A percentile compares a stretch with the other conserved stretches of the same genome.
Evolutionary conservation across 2,797 vertebrate genomes (phyloP).

Genomic region (Glyptemys insculpta): DNA sequence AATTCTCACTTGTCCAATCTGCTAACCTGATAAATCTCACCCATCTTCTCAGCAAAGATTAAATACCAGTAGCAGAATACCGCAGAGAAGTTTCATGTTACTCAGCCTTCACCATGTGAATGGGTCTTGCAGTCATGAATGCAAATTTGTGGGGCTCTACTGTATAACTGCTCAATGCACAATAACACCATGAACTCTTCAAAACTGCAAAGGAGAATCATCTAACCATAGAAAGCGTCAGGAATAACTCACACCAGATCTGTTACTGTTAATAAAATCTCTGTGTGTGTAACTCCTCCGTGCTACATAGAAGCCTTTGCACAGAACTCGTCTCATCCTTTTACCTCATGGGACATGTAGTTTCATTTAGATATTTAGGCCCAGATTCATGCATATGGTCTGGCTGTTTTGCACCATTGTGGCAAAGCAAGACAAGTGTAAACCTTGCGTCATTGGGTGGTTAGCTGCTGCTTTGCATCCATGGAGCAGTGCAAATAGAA

Average conservation of each 20-base stretch:
- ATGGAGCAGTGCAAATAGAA: not conserved
- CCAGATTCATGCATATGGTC: not conserved
- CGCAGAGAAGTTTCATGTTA: not conserved
- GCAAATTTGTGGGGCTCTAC: not conserved
- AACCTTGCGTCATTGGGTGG: not conserved
- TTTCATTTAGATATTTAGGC: not conserved
- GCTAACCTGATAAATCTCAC: not conserved
- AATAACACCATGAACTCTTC: not conserved
- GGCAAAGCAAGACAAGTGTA: not conserved
- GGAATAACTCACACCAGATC: not conserved
- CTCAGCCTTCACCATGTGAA: accelerated
- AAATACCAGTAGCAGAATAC: not conserved
- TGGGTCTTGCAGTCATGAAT: not conserved
- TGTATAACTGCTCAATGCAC: not conserved
- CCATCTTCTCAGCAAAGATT: not conserved
- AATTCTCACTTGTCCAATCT: not conserved
- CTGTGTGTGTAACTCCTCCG: not conserved
- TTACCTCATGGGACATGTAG: not conserved
- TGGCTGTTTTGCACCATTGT: accelerated
- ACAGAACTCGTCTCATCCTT: not conserved
- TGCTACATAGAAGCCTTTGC: not conserved
- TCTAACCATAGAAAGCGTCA: accelerated
- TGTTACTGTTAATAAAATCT: not conserved
- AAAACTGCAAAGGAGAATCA: not conserved
- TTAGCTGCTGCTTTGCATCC: not conserved